Evolutionary conservation across 2,113 vertebrate species (phyloP), one percentile per base, ranked within the genome.

Genomic region (Lagopus muta): DNA sequence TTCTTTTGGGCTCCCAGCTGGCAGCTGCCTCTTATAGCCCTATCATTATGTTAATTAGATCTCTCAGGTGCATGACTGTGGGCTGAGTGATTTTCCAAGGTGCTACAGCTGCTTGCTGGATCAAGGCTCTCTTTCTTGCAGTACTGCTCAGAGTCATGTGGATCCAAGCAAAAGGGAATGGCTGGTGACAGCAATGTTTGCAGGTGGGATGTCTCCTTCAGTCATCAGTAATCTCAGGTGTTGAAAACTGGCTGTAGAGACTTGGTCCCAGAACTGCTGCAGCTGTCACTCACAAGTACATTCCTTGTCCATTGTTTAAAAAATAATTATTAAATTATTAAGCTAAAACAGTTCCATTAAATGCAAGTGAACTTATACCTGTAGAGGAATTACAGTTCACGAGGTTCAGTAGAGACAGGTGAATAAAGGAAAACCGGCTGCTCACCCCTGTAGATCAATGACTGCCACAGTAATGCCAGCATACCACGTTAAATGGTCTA

Each of bases 11-110:
- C 5, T 8, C 2, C 4, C 24, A 45, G 0, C 27, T 62, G 40
- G 20, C 52, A 85, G 30, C 38, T 76, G 67, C 32, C 24, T 80
- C 67, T 58, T 69, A 25, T 17, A 76, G 21, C 15, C 28, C 11
- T n/a, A 19, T 65, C 1, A 0, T 65, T 57, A 18, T 0, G 0
- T 76, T 73, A 61, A 80, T 80, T 55, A 64, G 27, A 55, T 27
- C 5, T 1, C 58, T 38, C 58, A 65, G 80, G 58, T 69, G 10
- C 21, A 19, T 17, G 7, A 4, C 18, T 73, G 32, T 69, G 40
- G 36, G 21, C 34, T 64, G n/a, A 69, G 6, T 25, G 34, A 78
- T 11, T 25, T 36, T 18, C 36, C 15, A 73, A 13, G 15, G n/a
- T 13, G 7, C 7, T n/a, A 32, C 69, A 77, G 30, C 55, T 90